phyloP scores from a whole-genome alignment of 2,113 vertebrate genomes.

The Thinocorus orbignyianus region DNA sequence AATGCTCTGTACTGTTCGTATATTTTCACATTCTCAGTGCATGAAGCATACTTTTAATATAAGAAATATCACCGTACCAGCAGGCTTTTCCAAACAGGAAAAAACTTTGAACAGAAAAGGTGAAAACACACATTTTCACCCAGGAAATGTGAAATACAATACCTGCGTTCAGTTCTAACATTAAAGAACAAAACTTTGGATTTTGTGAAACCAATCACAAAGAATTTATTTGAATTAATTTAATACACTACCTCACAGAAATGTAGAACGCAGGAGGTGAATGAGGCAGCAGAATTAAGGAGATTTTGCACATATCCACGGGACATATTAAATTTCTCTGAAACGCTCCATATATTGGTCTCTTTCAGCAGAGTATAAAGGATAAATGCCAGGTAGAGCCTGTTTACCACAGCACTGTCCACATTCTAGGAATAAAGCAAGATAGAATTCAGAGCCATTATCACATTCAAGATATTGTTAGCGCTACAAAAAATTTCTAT shows the following conservation, averaged over 20 bases:
- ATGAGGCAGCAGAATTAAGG: slow-evolving; percentile 86
- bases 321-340: slow-evolving; percentile 86
- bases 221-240: not conserved
- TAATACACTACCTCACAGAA: slow-evolving; percentile 87
- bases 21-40: not conserved
- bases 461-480: not conserved
- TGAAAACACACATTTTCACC: not conserved
- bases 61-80: not conserved
- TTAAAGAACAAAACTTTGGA: not conserved
- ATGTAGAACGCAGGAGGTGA: slow-evolving; percentile 89
- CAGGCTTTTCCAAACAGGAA: not conserved
- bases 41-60: not conserved
- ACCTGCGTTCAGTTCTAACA: not conserved
- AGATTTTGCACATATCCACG: slow-evolving; percentile 90
- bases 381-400: slow-evolving; percentile 88
- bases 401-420: slow-evolving; percentile 75
- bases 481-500: not conserved
- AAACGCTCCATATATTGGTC: slow-evolving; percentile 85
- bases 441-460: not conserved
- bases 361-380: slow-evolving; percentile 89
- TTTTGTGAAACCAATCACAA: not conserved
- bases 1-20: not conserved
- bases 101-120: not conserved
- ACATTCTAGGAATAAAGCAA: slow-evolving; percentile 74
- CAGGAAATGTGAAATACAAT: not conserved